Percentiles rank a stretch among this genome's conserved stretches.
These are phyloP conservation scores for Saimiri boliviensis DNA, from an alignment of 2,113 vertebrate genomes.

Conservation along the genomic window DNA sequence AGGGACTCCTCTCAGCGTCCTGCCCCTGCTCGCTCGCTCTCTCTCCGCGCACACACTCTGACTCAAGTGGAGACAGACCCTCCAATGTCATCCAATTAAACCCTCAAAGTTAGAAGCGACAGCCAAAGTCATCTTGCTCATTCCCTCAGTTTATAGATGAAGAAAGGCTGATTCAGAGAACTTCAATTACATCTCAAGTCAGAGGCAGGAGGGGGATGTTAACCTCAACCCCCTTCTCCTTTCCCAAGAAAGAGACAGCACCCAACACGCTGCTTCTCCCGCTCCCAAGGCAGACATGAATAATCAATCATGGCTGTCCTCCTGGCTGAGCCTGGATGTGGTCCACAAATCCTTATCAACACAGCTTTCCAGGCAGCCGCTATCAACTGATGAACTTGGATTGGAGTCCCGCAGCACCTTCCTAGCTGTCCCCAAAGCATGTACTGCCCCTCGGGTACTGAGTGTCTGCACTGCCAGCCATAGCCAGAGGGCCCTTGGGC, in stretches of 20 bases:
- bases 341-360: background rate
- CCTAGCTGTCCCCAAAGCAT: background rate
- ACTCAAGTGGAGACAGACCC: background rate
- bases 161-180: background rate
- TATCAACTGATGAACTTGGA: background rate
- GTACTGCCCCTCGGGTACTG: fast-evolving
- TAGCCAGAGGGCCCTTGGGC: background rate
- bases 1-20: background rate
- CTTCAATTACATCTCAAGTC: too few relatives aligned
- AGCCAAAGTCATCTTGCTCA: background rate
- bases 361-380: background rate
- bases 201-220: too few relatives aligned
- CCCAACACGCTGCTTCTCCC: background rate
- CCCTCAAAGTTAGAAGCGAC: background rate
- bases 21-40: too few relatives aligned
- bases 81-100: background rate
- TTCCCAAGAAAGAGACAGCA: too few relatives aligned
- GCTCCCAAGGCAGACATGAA: background rate
- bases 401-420: background rate
- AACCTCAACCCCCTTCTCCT: background rate
- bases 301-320: background rate
- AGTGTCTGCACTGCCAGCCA: background rate
- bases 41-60: background rate
- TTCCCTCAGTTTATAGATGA: background rate
- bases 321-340: background rate